Evolutionary conservation across 1,140 invertebrate genomes (phyloP).

Genomic region (Sitobion miscanthi): DNA sequence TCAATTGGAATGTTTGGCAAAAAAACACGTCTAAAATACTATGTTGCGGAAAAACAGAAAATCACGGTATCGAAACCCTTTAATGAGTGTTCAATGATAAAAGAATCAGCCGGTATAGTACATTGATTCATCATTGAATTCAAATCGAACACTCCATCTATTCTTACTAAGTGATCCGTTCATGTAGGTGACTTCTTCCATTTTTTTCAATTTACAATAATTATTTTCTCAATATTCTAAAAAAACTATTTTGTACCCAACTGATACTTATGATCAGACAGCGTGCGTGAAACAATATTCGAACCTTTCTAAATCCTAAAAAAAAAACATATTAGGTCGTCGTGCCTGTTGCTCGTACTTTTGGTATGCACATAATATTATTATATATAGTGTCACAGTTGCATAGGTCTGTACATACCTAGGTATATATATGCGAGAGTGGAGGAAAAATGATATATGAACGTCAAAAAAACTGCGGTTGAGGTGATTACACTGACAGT

Average conservation of each 20-base stretch:
- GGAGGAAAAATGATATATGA: not conserved
- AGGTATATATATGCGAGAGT: not conserved
- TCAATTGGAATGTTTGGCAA: no score
- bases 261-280: not conserved
- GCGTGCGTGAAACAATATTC: not conserved
- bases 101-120: no score
- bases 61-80: no score
- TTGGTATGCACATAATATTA: not conserved
- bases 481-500: not conserved
- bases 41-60: no score
- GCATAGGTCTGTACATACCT: not conserved
- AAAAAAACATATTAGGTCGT: not conserved
- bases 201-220: not conserved
- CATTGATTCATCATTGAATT: not conserved
- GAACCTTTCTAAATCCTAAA: not conserved
- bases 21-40: no score
- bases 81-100: no score
- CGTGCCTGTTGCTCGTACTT: not conserved
- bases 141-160: not conserved
- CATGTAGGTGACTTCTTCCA: not conserved
- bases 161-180: no score
- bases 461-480: not conserved
- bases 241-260: not conserved
- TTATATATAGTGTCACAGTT: no score
- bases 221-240: not conserved